phyloP scores from a whole-genome alignment of 64 coral and sea anemone genomes.

The Montipora foliosa region DNA sequence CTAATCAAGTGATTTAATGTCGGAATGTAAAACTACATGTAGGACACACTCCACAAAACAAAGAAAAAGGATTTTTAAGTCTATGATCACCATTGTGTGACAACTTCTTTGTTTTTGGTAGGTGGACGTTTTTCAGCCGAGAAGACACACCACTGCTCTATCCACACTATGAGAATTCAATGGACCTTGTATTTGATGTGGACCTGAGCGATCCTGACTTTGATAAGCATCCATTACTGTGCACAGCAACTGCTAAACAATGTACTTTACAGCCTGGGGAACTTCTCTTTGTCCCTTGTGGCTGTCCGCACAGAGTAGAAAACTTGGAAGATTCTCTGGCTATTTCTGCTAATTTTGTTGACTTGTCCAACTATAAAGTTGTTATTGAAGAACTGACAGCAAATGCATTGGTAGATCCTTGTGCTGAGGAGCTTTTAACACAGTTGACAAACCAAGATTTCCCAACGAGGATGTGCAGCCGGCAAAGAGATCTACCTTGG shows the following conservation, averaged over 20 bases:
- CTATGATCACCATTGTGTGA: too few relatives aligned
- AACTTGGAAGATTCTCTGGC: constrained; percentile 70
- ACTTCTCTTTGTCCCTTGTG: constrained; percentile 64
- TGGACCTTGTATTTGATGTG: constrained; percentile 61
- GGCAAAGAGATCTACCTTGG: constrained; percentile 59
- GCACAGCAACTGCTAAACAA: constrained; percentile 14
- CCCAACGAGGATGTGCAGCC: constrained; percentile 52
- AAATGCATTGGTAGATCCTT: constrained; percentile 46
- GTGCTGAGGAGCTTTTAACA: constrained; percentile 8
- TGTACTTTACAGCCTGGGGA: constrained; percentile 64
- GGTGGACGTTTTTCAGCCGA: constrained; percentile 66
- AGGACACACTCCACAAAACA: too few relatives aligned
- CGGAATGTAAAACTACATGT: too few relatives aligned
- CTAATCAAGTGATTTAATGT: too few relatives aligned
- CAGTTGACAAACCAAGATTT: constrained; percentile 44
- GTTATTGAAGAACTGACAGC: constrained; percentile 46
- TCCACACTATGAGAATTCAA: constrained; percentile 60
- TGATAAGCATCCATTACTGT: constrained; percentile 45
- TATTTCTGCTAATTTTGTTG: constrained; percentile 68
- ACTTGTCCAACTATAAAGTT: constrained; percentile 55
- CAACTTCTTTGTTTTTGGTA: not conserved
- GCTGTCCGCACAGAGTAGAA: constrained; percentile 68
- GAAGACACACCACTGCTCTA: constrained; percentile 65
- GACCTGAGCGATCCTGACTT: constrained; percentile 56
- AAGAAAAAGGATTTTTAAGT: too few relatives aligned